Percentiles rank a stretch among this genome's conserved stretches.
phyloP scores from a whole-genome alignment of 2,113 vertebrate genomes.

The Argyrosomus japonicus region DNA sequence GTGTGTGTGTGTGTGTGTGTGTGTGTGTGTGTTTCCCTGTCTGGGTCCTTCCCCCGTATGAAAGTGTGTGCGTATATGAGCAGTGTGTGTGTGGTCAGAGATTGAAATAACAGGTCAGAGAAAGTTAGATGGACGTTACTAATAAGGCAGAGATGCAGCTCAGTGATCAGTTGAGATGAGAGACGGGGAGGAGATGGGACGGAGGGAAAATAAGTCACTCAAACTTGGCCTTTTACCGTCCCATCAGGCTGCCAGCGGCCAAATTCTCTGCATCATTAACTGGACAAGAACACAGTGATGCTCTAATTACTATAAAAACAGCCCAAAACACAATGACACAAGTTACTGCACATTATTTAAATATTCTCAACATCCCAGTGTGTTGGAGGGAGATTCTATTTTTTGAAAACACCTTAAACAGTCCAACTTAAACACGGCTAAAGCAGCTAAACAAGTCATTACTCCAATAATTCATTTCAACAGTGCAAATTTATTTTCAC shows the following conservation, averaged over 20 bases:
- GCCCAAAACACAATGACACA: constrained; percentile 16
- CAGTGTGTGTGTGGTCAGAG: constrained; percentile 76
- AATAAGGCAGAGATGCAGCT: constrained; percentile 90
- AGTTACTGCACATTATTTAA: not conserved
- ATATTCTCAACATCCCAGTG: not conserved
- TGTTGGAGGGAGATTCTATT: not conserved
- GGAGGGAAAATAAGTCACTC: constrained; percentile 54
- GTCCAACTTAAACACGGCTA: not conserved
- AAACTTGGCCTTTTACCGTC: constrained; percentile 68
- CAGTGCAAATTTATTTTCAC: too few species aligned
- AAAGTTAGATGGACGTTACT: constrained; percentile 94
- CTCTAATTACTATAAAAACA: constrained; percentile 32
- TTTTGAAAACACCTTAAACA: not conserved
- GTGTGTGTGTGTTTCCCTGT: constrained; percentile 21
- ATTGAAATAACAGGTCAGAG: constrained; percentile 82
- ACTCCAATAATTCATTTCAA: not conserved
- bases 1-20: constrained; percentile 34
- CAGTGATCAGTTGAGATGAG: constrained; percentile 84
- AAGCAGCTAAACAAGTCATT: not conserved
- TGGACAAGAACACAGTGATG: constrained; percentile 29
- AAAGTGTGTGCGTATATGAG: constrained; percentile 5
- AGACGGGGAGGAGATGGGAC: constrained; percentile 40
- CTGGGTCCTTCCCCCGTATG: not conserved
- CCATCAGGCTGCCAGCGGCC: constrained; percentile 49
- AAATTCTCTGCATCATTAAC: constrained; percentile 62